phyloP scores from a whole-genome alignment of 2,113 vertebrate species.

The Mastomys natalensis region DNA sequence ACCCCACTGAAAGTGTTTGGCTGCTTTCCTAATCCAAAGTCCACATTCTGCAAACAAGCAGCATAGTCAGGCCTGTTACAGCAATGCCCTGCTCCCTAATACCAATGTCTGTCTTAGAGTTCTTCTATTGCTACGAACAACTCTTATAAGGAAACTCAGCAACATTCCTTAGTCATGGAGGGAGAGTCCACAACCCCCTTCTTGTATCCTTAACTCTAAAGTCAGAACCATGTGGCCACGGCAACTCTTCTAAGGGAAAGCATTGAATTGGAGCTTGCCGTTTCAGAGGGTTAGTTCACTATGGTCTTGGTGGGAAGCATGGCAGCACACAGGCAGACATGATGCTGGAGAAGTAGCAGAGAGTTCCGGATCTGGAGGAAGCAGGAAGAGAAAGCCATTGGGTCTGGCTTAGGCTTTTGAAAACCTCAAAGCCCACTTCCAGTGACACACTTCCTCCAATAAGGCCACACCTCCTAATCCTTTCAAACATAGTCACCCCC shows the following conservation, averaged over 20 bases:
- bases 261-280: background rate
- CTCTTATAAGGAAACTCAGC: no score
- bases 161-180: no score
- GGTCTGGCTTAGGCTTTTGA: background rate
- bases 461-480: background rate
- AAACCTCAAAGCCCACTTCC: background rate
- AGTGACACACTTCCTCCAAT: background rate
- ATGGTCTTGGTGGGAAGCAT: background rate
- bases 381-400: background rate
- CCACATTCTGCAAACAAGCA: background rate
- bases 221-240: background rate
- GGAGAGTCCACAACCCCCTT: no score
- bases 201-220: no score
- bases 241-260: no score
- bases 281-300: background rate
- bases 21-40: background rate
- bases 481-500: background rate
- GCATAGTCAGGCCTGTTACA: background rate
- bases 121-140: background rate
- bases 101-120: background rate
- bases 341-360: background rate
- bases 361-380: background rate
- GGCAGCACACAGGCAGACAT: background rate
- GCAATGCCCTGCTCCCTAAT: background rate
- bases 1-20: background rate